These are phyloP conservation scores for Drosophila ambigua DNA, from an alignment of 1,140 invertebrate species.

Conservation along the genomic window DNA sequence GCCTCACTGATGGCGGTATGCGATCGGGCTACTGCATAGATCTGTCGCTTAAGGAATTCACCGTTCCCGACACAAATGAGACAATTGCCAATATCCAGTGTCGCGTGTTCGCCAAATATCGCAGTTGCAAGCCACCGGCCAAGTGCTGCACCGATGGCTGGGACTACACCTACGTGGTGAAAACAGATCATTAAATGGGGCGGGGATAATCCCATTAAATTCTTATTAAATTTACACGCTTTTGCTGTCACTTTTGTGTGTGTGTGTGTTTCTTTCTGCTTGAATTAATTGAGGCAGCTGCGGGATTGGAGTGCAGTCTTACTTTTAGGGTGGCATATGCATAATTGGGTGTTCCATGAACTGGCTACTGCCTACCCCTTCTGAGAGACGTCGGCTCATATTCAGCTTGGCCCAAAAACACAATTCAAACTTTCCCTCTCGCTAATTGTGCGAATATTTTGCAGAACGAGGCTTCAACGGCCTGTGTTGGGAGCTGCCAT, in stretches of 20 bases:
- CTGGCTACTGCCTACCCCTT: slow-evolving; percentile 5
- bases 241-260: not conserved
- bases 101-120: not conserved
- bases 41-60: not conserved
- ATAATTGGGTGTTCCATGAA: not conserved
- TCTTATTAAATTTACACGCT: slow-evolving; percentile 13
- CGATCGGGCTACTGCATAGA: not conserved
- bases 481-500: slow-evolving; percentile 22
- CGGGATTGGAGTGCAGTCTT: not conserved
- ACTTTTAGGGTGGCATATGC: slow-evolving; percentile 1
- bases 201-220: not conserved
- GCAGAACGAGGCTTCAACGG: slow-evolving; percentile 27
- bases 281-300: slow-evolving; percentile 18
- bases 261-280: not conserved
- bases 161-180: not conserved
- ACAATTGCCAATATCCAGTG: slow-evolving; percentile 2
- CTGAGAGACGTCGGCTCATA: slow-evolving; percentile 13
- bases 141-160: slow-evolving; percentile 2
- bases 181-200: not conserved
- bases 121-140: not conserved
- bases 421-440: slow-evolving; percentile 61
- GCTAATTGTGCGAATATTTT: slow-evolving; percentile 70
- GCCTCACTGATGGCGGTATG: not conserved
- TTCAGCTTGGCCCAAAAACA: slow-evolving; percentile 67
- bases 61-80: not conserved